Conservation (phyloP, 2,113 vertebrate genomes). For the Muscicapa adusta region DNA sequence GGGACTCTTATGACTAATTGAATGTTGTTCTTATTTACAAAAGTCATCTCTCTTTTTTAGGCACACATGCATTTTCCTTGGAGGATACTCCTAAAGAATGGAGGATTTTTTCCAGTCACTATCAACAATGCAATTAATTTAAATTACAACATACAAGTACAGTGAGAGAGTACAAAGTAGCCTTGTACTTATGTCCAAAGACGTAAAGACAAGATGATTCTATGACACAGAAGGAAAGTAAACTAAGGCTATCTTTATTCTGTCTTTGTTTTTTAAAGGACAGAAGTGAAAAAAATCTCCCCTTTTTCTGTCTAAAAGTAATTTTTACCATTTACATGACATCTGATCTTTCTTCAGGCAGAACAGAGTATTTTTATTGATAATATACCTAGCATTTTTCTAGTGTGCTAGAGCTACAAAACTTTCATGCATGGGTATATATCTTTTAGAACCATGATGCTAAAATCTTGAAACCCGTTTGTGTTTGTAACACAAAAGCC, state of each 20-base stretch:
- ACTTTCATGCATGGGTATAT: not conserved
- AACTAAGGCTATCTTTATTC: not conserved
- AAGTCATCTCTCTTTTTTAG: conserved; percentile 51
- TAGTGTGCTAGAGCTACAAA: not conserved
- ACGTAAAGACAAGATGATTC: not conserved
- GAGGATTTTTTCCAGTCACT: conserved; percentile 68
- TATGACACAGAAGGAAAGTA: not conserved
- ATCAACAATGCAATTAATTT: conserved; percentile 67
- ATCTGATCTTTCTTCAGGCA: not conserved
- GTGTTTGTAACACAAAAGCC: not conserved
- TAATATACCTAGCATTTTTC: not conserved
- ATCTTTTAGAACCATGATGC: not conserved
- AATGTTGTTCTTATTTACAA: not conserved
- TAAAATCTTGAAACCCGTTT: not conserved
- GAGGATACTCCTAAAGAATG: conserved; percentile 72
- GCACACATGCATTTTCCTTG: conserved; percentile 70
- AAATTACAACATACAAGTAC: conserved; percentile 77
- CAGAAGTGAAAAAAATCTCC: not conserved
- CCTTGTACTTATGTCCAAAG: not conserved
- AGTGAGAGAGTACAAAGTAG: not conserved
- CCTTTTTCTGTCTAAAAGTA: not conserved
- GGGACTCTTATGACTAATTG: not conserved
- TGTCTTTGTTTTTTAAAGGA: not conserved
- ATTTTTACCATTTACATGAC: not conserved
- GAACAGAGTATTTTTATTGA: not conserved